Percentiles rank a stretch among this genome's conserved stretches.
Evolutionary conservation across 2,888 invertebrate genomes (phyloP).

Genomic region (Euzophera pinguis): DNA sequence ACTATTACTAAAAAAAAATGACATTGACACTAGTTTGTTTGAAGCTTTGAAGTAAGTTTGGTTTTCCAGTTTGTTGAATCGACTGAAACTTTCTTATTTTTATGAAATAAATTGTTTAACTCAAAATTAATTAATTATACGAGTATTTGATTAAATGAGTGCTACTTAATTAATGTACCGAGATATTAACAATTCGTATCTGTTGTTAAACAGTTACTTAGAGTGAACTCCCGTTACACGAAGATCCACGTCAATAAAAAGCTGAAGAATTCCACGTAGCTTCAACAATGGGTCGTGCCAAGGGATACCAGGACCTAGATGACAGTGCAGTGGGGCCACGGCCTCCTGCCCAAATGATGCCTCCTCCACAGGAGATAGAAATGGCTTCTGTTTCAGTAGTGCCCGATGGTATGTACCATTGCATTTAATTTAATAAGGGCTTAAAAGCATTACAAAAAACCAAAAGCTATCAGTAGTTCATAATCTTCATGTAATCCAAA

Average conservation of each 20-base stretch:
- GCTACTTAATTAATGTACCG: no score
- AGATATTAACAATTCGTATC: background rate
- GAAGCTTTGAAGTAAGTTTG: no score
- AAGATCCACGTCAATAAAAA: conserved; percentile 55
- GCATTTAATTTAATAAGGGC: background rate
- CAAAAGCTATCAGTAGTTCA: no score
- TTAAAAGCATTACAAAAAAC: background rate
- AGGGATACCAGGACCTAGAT: conserved; percentile 82
- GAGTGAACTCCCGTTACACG: conserved; percentile 48
- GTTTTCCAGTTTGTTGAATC: no score
- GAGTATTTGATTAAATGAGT: no score
- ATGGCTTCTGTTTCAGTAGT: conserved; percentile 89
- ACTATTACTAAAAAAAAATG: no score
- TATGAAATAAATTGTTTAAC: no score
- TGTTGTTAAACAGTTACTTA: background rate
- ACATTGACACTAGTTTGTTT: no score
- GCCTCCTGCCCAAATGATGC: conserved; percentile 61
- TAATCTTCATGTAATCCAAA: no score
- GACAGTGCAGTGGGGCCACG: conserved; percentile 58
- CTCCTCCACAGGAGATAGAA: conserved; percentile 84
- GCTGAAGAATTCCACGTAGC: conserved; percentile 22
- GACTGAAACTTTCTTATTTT: no score
- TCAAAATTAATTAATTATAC: no score
- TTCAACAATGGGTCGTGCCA: conserved; percentile 71
- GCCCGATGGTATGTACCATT: conserved; percentile 84